phyloP scores from a whole-genome alignment of 2,888 invertebrate species.

The Glaucopsyche alexis region DNA sequence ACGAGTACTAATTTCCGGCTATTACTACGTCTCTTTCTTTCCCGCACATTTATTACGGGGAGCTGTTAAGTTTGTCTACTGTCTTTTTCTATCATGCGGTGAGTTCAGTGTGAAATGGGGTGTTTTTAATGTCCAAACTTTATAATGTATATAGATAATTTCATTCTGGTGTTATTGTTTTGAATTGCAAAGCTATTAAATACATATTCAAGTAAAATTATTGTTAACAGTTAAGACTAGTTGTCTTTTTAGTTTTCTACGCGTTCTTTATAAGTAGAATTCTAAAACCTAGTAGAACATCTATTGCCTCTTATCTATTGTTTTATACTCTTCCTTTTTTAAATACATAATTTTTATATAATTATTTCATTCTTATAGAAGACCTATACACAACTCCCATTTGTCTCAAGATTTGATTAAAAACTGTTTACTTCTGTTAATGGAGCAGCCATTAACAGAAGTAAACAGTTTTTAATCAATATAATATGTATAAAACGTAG shows the following conservation, averaged over 20 bases:
- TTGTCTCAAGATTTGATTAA: no score
- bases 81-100: conserved; percentile 69
- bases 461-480: no score
- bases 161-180: conserved; percentile 16
- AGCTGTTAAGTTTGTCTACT: conserved; percentile 58
- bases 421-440: no score
- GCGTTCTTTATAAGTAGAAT: no score
- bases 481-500: no score
- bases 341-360: no score
- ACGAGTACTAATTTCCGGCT: conserved; percentile 86
- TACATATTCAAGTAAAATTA: neutral
- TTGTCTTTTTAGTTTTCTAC: neutral
- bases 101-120: conserved; percentile 40
- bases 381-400: no score
- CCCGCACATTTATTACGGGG: conserved; percentile 74
- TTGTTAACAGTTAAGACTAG: neutral
- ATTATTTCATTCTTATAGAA: no score
- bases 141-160: conserved; percentile 32
- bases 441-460: no score
- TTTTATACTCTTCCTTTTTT: no score
- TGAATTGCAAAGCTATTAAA: conserved; percentile 11
- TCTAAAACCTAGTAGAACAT: no score
- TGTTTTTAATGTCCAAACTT: conserved; percentile 37
- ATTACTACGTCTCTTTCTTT: conserved; percentile 78
- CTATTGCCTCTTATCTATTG: no score